Conservation (phyloP, 2,888 invertebrate genomes). For the Pycnomerus fuliginosus region DNA sequence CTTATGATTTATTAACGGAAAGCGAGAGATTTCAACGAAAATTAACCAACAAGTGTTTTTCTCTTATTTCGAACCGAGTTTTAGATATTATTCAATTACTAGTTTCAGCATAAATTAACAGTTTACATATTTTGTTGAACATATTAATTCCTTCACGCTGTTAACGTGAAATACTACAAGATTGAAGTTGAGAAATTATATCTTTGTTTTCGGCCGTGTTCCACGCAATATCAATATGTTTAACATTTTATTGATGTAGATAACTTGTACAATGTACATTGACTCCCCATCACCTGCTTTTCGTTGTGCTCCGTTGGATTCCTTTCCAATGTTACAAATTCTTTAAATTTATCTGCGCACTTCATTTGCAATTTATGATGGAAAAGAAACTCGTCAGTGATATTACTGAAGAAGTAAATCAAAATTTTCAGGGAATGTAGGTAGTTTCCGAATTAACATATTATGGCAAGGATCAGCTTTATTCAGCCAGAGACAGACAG, state of each 20-base stretch:
- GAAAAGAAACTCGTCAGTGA: too few relatives aligned
- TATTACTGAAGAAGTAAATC: too few relatives aligned
- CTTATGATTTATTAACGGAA: slow-evolving; percentile 9
- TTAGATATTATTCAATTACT: slow-evolving; percentile 18
- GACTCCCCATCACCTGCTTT: too few relatives aligned
- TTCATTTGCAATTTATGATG: too few relatives aligned
- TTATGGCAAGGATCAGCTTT: too few relatives aligned
- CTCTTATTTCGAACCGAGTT: slow-evolving; percentile 3
- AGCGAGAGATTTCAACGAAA: slow-evolving; percentile 8
- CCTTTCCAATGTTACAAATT: too few relatives aligned
- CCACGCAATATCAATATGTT: slow-evolving; percentile 12
- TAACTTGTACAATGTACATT: too few relatives aligned
- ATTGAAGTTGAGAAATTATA: slow-evolving; percentile 17
- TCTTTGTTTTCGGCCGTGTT: slow-evolving; percentile 5
- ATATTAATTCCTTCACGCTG: slow-evolving; percentile 21
- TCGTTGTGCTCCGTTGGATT: too few relatives aligned
- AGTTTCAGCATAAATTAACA: slow-evolving; percentile 19
- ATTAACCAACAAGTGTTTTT: slow-evolving; percentile 2
- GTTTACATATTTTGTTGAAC: slow-evolving; percentile 16
- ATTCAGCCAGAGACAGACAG: too few relatives aligned
- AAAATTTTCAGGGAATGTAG: too few relatives aligned
- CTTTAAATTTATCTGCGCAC: too few relatives aligned
- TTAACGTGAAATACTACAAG: slow-evolving; percentile 16
- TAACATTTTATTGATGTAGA: slow-evolving; percentile 11
- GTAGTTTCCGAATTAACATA: too few relatives aligned